phyloP scores from a whole-genome alignment of 2,113 vertebrate genomes.

The Pterocles orientalis region DNA sequence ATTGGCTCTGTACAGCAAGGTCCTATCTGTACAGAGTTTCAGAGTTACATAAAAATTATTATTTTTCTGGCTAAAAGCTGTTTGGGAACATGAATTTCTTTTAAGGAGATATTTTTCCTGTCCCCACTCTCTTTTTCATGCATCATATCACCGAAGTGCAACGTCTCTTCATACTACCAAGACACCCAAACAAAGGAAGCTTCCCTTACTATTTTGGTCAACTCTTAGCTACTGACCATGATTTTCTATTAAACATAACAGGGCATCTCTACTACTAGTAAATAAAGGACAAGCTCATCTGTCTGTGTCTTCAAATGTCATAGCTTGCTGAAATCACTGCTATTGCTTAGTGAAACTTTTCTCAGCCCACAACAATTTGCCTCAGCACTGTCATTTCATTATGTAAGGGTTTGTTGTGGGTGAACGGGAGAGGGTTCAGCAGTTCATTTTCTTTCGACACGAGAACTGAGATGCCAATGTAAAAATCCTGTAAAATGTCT shows the following conservation, averaged over 20 bases:
- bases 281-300: not conserved
- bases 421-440: not conserved
- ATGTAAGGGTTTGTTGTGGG: not conserved
- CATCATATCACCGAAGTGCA: not conserved
- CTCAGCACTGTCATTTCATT: not conserved
- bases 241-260: not conserved
- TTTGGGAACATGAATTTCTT: not conserved
- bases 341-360: not conserved
- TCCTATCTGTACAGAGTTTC: not conserved
- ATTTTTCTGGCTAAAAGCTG: not conserved
- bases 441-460: not conserved
- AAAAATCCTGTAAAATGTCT: not conserved
- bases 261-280: not conserved
- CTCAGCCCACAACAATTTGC: not conserved
- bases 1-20: not conserved
- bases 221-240: not conserved
- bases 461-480: not conserved
- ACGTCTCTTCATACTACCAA: not conserved
- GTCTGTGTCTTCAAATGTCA: constrained; percentile 13
- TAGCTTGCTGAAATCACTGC: not conserved
- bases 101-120: not conserved
- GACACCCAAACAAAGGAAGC: not conserved
- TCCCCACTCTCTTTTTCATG: not conserved
- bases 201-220: not conserved
- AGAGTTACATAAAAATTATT: not conserved